These are phyloP conservation scores for Beris morrisii DNA, from an alignment of 2,888 invertebrate genomes.

Conservation along the genomic window DNA sequence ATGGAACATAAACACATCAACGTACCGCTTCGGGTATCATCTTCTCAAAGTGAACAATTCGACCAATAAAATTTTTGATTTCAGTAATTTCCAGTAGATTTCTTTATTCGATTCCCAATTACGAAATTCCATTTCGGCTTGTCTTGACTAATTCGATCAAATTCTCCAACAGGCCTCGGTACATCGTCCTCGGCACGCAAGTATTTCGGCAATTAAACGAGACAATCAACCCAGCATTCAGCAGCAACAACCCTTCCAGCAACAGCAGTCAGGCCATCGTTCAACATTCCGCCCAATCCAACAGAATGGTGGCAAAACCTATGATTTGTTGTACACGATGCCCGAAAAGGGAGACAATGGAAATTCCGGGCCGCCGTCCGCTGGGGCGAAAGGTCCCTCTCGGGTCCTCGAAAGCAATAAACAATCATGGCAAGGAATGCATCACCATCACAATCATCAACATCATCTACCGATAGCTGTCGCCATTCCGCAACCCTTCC, in stretches of 20 bases:
- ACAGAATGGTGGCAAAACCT: slow-evolving; percentile 1
- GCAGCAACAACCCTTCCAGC: slow-evolving; percentile 36
- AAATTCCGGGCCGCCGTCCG: slow-evolving; percentile 23
- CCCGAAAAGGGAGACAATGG: slow-evolving; percentile 32
- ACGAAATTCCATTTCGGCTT: not conserved
- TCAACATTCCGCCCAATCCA: slow-evolving; percentile 28
- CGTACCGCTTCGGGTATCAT: not conserved
- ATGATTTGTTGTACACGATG: slow-evolving; percentile 19
- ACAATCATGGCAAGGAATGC: slow-evolving; percentile 31
- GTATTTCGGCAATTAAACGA: slow-evolving; percentile 45
- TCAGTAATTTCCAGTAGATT: not conserved
- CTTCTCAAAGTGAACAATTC: not conserved
- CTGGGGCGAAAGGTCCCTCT: not conserved
- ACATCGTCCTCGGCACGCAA: slow-evolving; percentile 48
- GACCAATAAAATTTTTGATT: slow-evolving; percentile 3
- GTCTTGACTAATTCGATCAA: not conserved
- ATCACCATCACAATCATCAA: slow-evolving; percentile 32
- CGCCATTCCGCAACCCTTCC: slow-evolving; percentile 42
- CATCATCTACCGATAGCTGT: slow-evolving; percentile 46
- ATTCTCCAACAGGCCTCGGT: slow-evolving; percentile 46
- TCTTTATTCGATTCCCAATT: not conserved
- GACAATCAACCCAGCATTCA: slow-evolving; percentile 43
- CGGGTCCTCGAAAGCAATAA: not conserved
- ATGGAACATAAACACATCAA: no score
- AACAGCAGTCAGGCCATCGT: slow-evolving; percentile 36